Evolutionary conservation across 2,797 vertebrate species (phyloP), one percentile per base, ranked within the genome.

Genomic region (Tapirus indicus): DNA sequence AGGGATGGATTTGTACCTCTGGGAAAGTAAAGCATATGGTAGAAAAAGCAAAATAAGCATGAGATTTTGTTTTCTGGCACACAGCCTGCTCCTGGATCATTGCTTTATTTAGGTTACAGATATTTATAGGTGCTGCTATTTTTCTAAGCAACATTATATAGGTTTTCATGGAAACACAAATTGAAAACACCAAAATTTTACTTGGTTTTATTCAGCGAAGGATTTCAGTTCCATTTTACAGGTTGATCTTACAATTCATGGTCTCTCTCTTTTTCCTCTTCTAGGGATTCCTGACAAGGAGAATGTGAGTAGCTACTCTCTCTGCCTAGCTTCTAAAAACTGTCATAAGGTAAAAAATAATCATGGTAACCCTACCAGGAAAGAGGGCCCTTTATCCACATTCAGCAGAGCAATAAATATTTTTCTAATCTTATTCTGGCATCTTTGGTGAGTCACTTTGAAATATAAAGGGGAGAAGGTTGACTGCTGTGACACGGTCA

Each of bases 231-330:
- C 41, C 14, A 49, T 66, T 79, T 93, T 95, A 49, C 41, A 20
- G 14, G 49, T 58, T 85, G 75, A 89, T 86, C 38, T 80, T 60
- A 93, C 49, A 44, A 89, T 44, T 97, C 41, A 97, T 98, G 94
- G 91, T 96, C 72, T 97, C 64, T 98, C 35, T 94, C 29, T 97
- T 16, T 84, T 89, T 89, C 29, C 60, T 47, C 71, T 77, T 93
- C 78, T 97, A 99, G 99, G 99, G 98, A 99, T 99, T 99, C 99
- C 99, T 72, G 99, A 99, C 98, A 99, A 99, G 98, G 99, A 99
- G 86, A 99, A 99, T 97, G 99, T 99, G 98, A 99, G 99, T 98
- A 99, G 98, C 98, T 99, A 97, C 97, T 98, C 99, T 25, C 98
- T 99, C 97, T 99, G 99, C 88, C 98, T 99, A 86, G 97, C 99